Evolutionary conservation across 2,113 vertebrate genomes (phyloP), one percentile per base, ranked within the genome.

Genomic region (Xenus cinereus): DNA sequence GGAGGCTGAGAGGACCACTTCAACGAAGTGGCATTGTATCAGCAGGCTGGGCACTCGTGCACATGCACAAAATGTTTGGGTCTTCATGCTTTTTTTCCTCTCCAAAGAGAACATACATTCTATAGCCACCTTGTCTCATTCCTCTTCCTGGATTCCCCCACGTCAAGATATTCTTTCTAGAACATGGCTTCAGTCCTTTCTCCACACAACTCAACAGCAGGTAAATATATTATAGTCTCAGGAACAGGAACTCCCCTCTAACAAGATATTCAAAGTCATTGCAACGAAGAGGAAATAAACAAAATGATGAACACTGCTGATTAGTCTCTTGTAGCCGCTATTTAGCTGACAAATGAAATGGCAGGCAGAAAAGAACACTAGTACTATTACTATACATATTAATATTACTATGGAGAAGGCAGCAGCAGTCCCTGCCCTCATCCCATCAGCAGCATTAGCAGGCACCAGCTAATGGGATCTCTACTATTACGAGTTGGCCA

Each of bases 11-110:
- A 92, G 93, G 63, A 87, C 56, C 80, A 89, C 94, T 95, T 93
- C 84, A 95, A 6, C 95, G 89, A 79, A 96, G 95, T 95, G 89
- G 63, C 83, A 84, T 75, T 90, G 85, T 92, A 63, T 80, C 75
- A 66, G 72, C 0, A 2, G 93, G 87, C 78, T 0, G 0, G 59
- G 76, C 72, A 86, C 85, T 87, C 30, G 1, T 50, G 59, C 72
- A 83, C 64, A 66, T 48, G 62, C 87, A 77, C 82, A 84, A 90
- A 90, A 96, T 74, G 33, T 96, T 91, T 85, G 63, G 63, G 82
- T 59, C 78, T 73, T 83, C 77, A 77, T 50, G 75, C 35, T 46
- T 73, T 77, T 88, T 95, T 93, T 67, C 72, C 46, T 67, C 78
- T 85, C 67, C 28, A 77, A 71, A 92, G 56, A 60, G 88, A 88